phyloP scores from a whole-genome alignment of 2,888 invertebrate species.

The Aphidius colemani region DNA sequence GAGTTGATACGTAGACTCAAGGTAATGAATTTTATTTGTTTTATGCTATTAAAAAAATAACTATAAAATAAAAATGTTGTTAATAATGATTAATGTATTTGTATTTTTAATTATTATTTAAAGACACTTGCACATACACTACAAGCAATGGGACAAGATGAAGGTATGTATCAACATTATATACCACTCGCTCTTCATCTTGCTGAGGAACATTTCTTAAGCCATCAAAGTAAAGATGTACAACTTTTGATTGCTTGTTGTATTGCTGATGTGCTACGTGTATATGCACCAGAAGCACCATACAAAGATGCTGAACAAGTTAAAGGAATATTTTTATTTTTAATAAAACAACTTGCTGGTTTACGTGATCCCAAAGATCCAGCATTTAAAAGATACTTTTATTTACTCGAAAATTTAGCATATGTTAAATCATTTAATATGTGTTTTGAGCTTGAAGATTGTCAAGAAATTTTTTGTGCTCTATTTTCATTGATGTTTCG shows the following conservation, averaged over 20 bases:
- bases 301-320: conserved; percentile 92
- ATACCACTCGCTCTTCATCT: conserved; percentile 90
- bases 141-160: conserved; percentile 96
- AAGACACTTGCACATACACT: conserved; percentile 89
- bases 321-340: conserved; percentile 88
- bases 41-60: too few relatives aligned
- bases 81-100: conserved; percentile 8
- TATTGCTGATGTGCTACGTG: conserved; percentile 93
- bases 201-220: conserved; percentile 90
- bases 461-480: conserved; percentile 93
- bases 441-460: conserved; percentile 97
- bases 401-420: conserved; percentile 93
- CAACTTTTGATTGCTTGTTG: conserved; percentile 95
- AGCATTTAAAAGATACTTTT: conserved; percentile 96
- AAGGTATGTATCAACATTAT: conserved; percentile 89
- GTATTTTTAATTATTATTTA: conserved; percentile 21
- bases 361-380: conserved; percentile 96
- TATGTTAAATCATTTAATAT: conserved; percentile 99
- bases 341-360: conserved; percentile 91
- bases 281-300: conserved; percentile 97
- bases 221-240: conserved; percentile 89
- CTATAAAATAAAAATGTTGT: too few relatives aligned
- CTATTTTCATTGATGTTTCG: conserved; percentile 93
- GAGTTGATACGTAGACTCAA: conserved; percentile 93
- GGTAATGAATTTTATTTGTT: conserved; percentile 62